Evolutionary conservation across 2,888 invertebrate genomes (phyloP).

Genomic region (Campoletis raptor): DNA sequence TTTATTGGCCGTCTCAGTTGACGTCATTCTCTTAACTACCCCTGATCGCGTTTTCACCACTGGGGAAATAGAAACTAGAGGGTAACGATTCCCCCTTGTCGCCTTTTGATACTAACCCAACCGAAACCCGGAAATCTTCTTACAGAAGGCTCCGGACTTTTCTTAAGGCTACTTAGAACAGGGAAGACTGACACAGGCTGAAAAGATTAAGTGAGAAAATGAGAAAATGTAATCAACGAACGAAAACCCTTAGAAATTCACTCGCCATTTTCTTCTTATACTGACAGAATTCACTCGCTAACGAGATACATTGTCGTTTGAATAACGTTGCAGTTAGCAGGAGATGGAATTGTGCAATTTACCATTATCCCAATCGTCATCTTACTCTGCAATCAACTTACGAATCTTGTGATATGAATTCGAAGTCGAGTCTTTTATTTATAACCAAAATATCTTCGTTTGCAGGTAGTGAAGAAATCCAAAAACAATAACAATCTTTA

Average conservation of each 20-base stretch:
- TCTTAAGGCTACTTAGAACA: neutral
- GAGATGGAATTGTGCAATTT: neutral
- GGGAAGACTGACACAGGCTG: neutral
- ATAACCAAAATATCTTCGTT: neutral
- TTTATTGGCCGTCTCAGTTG: neutral
- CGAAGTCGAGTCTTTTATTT: neutral
- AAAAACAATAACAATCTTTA: neutral
- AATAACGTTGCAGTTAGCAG: neutral
- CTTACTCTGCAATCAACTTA: neutral
- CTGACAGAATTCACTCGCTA: neutral
- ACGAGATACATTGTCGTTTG: constrained; percentile 33
- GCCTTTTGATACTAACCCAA: neutral
- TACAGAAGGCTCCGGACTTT: constrained; percentile 10
- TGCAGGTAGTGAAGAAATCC: neutral
- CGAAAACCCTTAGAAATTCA: constrained; percentile 8
- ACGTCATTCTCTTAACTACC: neutral
- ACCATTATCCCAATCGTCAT: neutral
- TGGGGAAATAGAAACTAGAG: neutral
- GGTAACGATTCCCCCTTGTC: constrained; percentile 1
- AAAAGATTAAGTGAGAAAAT: constrained; percentile 27
- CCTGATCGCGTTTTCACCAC: neutral
- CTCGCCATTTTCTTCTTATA: neutral
- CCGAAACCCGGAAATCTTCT: constrained; percentile 23
- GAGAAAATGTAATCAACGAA: constrained; percentile 35
- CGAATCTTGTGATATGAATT: neutral